Evolutionary conservation across 2,888 invertebrate genomes (phyloP).

Genomic region (Sminthurinus aureus): DNA sequence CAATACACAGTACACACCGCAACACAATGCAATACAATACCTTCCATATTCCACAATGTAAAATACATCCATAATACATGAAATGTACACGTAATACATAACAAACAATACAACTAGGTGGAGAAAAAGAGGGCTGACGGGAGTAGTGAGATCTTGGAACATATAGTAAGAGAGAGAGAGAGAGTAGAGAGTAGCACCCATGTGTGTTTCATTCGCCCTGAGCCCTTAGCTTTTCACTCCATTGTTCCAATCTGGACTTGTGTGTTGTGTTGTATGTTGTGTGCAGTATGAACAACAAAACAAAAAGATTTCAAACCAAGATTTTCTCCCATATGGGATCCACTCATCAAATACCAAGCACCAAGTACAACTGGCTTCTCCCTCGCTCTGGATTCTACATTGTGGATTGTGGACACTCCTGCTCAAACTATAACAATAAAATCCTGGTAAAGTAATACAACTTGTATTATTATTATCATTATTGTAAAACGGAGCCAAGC

Average conservation of each 20-base stretch:
- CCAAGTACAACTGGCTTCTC: background rate
- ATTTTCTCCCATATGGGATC: constrained; percentile 10
- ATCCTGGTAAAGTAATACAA: no score
- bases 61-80: background rate
- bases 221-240: background rate
- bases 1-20: no score
- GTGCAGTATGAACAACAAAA: background rate
- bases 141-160: no score
- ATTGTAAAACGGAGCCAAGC: background rate
- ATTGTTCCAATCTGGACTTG: background rate
- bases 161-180: background rate
- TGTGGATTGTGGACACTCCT: no score
- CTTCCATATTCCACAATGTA: background rate
- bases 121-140: background rate
- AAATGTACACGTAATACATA: background rate
- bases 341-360: background rate
- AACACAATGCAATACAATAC: no score
- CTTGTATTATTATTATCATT: no score
- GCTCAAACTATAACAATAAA: no score
- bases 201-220: background rate
- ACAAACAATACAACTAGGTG: background rate
- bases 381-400: background rate
- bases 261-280: no score
- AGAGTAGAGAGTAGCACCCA: background rate
- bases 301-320: background rate